Evolutionary conservation across 2,888 invertebrate genomes (phyloP), one percentile per base, ranked within the genome.

Genomic region (Theristus sp.): DNA sequence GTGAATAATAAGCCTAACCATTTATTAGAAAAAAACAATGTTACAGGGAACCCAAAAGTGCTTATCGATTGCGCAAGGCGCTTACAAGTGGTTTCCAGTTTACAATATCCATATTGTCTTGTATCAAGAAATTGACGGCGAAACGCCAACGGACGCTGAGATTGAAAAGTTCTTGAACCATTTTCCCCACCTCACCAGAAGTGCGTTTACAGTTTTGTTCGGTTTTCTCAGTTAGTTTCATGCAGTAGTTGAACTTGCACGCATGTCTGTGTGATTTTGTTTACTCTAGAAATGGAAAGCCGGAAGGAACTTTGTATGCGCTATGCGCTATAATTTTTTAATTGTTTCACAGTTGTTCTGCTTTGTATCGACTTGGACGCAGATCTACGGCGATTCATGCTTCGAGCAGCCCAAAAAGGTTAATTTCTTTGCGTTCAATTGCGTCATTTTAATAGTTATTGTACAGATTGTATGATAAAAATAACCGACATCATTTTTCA

Each of bases 331-430:
- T n/a, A n/a, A n/a, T n/a, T n/a, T n/a, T n/a, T n/a, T n/a, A n/a
- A n/a, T n/a, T n/a, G n/a, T n/a, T n/a, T n/a, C n/a, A n/a, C n/a
- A 61, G 61, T 61, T 38, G 57, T 29, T 1, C 3, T 61, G 3
- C n/a, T 55, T 6, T 61, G 61, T 54, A 58, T 61, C 31, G 61
- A 61, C 54, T 2, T 24, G 20, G 61, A 61, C 29, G 53, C 46
- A 24, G 57, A 61, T 30, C 27, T 49, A 17, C 28, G 61, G n/a
- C 57, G 61, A 27, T 61, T 61, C 28, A 57, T 53, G 30, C n/a
- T 61, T 13, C 61, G 61, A 6, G 61, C 61, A 1, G 52, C 52
- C n/a, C 30, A 61, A 26, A 46, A 52, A 31, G 61, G 56, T 29
- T 20, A n/a, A 6, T n/a, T 3, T 17, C 49, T 49, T 3, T n/a